Evolutionary conservation across 2,888 invertebrate species (phyloP).

Genomic region (Eudasyphora cyanicolor): DNA sequence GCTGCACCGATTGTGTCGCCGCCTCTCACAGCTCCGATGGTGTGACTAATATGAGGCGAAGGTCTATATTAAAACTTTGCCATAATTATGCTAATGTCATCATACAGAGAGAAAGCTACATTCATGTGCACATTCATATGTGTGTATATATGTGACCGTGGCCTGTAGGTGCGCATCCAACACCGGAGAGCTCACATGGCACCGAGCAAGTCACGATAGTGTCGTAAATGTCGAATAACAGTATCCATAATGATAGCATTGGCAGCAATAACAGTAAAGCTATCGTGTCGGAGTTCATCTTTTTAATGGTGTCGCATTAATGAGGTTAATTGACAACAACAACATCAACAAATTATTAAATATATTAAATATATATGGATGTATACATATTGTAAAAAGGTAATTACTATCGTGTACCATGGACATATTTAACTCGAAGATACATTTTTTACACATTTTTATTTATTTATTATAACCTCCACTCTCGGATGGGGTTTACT

Average conservation of each 20-base stretch:
- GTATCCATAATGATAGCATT: slow-evolving; percentile 42
- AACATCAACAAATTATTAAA: not conserved
- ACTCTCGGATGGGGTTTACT: too few relatives aligned
- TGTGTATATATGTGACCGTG: not conserved
- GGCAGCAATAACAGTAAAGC: slow-evolving; percentile 2
- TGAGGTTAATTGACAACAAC: slow-evolving; percentile 39
- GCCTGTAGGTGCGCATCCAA: not conserved
- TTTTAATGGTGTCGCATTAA: slow-evolving; percentile 10
- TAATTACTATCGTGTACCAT: too few relatives aligned
- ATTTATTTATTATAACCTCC: too few relatives aligned
- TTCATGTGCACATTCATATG: slow-evolving; percentile 26
- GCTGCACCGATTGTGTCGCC: slow-evolving; percentile 5
- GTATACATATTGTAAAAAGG: too few relatives aligned
- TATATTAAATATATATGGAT: too few relatives aligned
- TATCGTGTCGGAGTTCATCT: not conserved
- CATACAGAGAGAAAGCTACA: too few relatives aligned
- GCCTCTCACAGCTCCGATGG: slow-evolving; percentile 30
- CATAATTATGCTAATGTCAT: slow-evolving; percentile 51
- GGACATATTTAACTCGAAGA: too few relatives aligned
- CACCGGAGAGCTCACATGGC: not conserved
- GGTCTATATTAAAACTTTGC: slow-evolving; percentile 61
- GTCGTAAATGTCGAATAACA: slow-evolving; percentile 40
- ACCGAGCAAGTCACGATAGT: not conserved
- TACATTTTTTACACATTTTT: too few relatives aligned
- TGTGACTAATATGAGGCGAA: slow-evolving; percentile 41